Conservation (phyloP, 2,797 vertebrate species). For the Arnoldichthys spilopterus region DNA sequence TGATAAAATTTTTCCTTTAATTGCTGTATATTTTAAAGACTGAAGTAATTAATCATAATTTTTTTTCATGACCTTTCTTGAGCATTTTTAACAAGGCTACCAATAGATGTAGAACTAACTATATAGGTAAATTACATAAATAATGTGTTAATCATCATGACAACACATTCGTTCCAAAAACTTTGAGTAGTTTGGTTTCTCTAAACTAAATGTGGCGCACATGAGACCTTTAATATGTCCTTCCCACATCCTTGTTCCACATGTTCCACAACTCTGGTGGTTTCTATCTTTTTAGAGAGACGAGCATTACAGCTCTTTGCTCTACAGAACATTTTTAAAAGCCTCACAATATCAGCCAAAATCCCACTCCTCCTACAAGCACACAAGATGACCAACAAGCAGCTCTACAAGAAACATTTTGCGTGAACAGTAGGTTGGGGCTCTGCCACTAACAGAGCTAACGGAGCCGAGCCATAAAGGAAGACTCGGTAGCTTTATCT, state of each 20-base stretch:
- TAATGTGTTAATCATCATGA: too few species aligned
- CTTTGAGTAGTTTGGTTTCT: too few species aligned
- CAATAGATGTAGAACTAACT: too few species aligned
- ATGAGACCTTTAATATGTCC: neutral
- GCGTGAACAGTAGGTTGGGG: conserved; percentile 29
- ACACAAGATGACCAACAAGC: neutral
- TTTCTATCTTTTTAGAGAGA: neutral
- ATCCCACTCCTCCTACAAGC: conserved; percentile 34
- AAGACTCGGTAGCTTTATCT: neutral
- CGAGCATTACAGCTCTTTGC: conserved; percentile 4
- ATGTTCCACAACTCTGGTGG: neutral
- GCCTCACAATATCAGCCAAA: conserved; percentile 24
- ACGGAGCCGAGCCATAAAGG: conserved; percentile 2
- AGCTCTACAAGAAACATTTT: neutral
- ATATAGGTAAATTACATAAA: too few species aligned
- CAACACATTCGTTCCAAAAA: too few species aligned
- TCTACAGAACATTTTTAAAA: conserved; percentile 19
- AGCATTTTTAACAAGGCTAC: too few species aligned
- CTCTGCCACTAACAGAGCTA: conserved; percentile 2
- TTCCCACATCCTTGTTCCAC: neutral
- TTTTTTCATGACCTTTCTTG: too few species aligned
- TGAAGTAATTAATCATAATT: too few species aligned
- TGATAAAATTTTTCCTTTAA: too few species aligned
- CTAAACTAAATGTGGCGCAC: too few species aligned
- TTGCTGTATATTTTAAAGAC: too few species aligned